phyloP scores from a whole-genome alignment of 92 coral and sea anemone species.

The Epizoanthus fatuus region DNA sequence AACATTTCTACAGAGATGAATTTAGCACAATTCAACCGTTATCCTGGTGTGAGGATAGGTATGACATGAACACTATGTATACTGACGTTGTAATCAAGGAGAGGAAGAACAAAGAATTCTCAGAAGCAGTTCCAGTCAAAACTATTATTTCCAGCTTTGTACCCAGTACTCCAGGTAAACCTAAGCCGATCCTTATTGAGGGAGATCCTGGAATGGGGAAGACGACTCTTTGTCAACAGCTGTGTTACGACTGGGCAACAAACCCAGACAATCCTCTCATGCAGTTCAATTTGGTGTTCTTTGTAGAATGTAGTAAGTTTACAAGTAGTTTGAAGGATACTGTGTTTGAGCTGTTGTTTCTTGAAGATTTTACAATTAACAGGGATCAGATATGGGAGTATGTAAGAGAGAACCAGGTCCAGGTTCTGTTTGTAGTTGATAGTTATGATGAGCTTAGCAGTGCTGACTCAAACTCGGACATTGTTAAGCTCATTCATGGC shows the following conservation, averaged over 20 bases:
- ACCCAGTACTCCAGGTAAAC: background rate
- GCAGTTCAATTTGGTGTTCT: background rate
- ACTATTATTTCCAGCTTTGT: background rate
- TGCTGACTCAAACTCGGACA: background rate
- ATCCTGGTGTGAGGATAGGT: constrained; percentile 4
- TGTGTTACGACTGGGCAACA: constrained; percentile 6
- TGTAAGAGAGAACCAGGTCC: background rate
- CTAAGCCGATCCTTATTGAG: background rate
- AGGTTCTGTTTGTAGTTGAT: background rate
- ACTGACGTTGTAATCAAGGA: background rate
- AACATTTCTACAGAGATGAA: background rate
- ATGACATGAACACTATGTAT: background rate
- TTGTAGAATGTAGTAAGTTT: background rate
- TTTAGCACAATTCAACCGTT: background rate
- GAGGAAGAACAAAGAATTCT: background rate
- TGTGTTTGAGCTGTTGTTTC: background rate
- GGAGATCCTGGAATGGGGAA: constrained; percentile 14
- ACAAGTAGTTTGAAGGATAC: background rate
- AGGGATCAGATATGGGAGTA: background rate
- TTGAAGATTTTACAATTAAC: background rate
- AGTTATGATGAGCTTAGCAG: background rate
- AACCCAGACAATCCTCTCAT: background rate
- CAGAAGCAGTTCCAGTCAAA: background rate
- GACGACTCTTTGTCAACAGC: background rate
- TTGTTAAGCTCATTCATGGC: constrained; percentile 1